Percentiles rank a stretch among this genome's conserved stretches.
phyloP scores from a whole-genome alignment of 1,140 invertebrate genomes.

The Hycleus cichorii region DNA sequence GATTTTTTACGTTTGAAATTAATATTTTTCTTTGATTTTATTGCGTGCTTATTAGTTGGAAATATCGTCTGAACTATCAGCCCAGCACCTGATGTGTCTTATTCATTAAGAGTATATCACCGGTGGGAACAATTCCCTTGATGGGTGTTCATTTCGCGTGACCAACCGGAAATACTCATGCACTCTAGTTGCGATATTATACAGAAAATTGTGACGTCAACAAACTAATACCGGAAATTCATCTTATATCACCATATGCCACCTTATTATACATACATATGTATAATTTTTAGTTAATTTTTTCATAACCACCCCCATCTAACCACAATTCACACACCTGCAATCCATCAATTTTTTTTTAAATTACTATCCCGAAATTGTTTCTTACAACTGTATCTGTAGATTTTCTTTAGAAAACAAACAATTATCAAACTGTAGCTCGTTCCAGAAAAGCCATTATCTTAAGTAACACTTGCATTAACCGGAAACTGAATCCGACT shows the following conservation, averaged over 20 bases:
- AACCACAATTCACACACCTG: too few species aligned
- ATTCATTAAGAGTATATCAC: constrained; percentile 28
- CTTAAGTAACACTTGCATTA: constrained; percentile 14
- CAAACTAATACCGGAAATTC: constrained; percentile 17
- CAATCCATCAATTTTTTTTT: too few species aligned
- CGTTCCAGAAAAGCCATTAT: constrained; percentile 16
- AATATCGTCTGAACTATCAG: constrained; percentile 1
- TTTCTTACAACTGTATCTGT: too few species aligned
- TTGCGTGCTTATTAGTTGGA: too few species aligned
- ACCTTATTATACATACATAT: constrained; percentile 8
- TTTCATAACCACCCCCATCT: too few species aligned
- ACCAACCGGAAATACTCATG: constrained; percentile 24
- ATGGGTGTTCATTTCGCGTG: constrained; percentile 25
- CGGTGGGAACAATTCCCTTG: constrained; percentile 22
- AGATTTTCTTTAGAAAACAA: too few species aligned
- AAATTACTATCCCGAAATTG: too few species aligned
- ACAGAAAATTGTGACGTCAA: constrained; percentile 10
- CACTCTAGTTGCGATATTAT: constrained; percentile 16
- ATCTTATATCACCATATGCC: constrained; percentile 26
- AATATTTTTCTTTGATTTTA: too few species aligned
- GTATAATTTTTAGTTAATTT: neutral
- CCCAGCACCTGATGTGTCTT: constrained; percentile 26
- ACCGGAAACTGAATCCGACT: constrained; percentile 11
- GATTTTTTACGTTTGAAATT: too few species aligned
- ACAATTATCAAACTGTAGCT: too few species aligned